Conservation (phyloP, 1,140 invertebrate species). For the Anastatus disparis region DNA sequence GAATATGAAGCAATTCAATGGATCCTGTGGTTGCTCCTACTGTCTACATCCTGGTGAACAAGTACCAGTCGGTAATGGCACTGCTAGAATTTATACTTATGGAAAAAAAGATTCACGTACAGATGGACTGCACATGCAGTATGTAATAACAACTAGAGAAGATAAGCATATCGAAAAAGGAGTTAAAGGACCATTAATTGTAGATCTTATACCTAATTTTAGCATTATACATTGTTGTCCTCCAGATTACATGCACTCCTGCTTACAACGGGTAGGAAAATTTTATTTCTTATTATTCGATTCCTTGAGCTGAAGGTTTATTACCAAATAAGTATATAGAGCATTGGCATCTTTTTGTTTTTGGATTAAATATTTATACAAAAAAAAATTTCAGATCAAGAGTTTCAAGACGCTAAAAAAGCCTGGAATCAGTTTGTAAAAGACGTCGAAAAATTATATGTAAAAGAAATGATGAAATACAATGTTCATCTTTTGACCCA, state of each 20-base stretch:
- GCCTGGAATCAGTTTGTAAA: constrained; percentile 37
- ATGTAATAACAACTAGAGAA: too few species aligned
- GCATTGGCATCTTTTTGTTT: too few species aligned
- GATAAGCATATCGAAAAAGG: not conserved
- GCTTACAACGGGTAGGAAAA: constrained; percentile 7
- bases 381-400: not conserved
- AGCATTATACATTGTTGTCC: not conserved
- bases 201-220: not conserved
- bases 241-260: constrained; percentile 12
- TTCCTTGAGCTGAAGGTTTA: constrained; percentile 29
- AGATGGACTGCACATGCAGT: not conserved
- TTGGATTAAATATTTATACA: not conserved
- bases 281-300: constrained; percentile 37
- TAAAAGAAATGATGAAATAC: constrained; percentile 36
- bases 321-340: constrained; percentile 28
- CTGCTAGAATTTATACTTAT: not conserved
- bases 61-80: not conserved
- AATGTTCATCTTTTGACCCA: constrained; percentile 43
- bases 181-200: not conserved
- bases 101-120: not conserved
- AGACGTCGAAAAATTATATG: constrained; percentile 30
- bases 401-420: constrained; percentile 2
- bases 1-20: constrained; percentile 24
- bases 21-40: not conserved
- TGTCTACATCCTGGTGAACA: not conserved